Conservation (phyloP, 2,888 invertebrate species). For the Scaptodrosophila latifasciaeformis region DNA sequence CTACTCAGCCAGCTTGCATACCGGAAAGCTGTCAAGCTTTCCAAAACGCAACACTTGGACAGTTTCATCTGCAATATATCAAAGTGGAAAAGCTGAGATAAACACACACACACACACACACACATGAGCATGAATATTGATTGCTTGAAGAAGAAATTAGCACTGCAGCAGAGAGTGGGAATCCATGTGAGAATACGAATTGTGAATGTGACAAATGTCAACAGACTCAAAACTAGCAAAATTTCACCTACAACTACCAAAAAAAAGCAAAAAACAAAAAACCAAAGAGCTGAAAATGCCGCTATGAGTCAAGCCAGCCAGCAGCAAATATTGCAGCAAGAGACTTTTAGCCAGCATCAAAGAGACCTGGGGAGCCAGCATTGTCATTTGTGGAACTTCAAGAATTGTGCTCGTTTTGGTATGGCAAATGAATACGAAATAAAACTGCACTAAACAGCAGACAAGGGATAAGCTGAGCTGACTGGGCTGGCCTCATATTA, state of each 20-base stretch:
- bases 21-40: constrained; percentile 51
- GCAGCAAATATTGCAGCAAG: no score
- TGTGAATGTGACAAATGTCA: constrained; percentile 56
- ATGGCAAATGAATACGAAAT: constrained; percentile 53
- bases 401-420: constrained; percentile 45
- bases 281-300: constrained; percentile 37
- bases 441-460: constrained; percentile 63
- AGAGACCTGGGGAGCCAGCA: no score
- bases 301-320: constrained; percentile 48
- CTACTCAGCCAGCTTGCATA: constrained; percentile 38
- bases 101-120: no score
- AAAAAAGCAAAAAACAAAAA: constrained; percentile 28
- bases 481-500: no score
- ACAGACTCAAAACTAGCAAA: constrained; percentile 14
- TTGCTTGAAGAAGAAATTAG: constrained; percentile 29
- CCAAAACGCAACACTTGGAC: constrained; percentile 28
- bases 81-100: constrained; percentile 17
- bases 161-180: constrained; percentile 15
- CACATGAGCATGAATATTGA: constrained; percentile 47
- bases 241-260: no score
- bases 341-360: no score
- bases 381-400: background rate
- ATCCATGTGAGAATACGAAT: background rate
- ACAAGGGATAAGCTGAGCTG: constrained; percentile 35
- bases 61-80: constrained; percentile 51